Base-by-base conservation (phyloP, 2,797 vertebrate genomes). In the Xenentodon cancila region DNA sequence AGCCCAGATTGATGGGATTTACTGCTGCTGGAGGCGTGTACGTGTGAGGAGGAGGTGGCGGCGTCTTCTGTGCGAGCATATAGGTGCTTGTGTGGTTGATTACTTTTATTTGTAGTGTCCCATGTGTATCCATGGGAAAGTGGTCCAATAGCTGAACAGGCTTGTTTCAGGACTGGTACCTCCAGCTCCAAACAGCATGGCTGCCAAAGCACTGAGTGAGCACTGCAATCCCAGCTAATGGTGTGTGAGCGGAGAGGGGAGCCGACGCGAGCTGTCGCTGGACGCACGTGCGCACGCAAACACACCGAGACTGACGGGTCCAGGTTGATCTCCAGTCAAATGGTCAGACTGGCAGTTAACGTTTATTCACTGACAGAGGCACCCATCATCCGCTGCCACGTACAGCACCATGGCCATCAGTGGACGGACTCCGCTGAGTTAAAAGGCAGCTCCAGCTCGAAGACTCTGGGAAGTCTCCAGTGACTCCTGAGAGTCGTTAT, bases 401-500 rank as follows among this genome's bases (percentile, higher is more conserved):
- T 58, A 74, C 79, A 37, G 55, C 48, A 34, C 27, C 44, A 17
- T 77, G 43, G 59, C 80, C 82, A 73, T 84, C 75, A 75, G 63
- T 59, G 48, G 71, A 80, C 61, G 68, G 7, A 67, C 65, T 61
- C 77, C 56, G 84, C 82, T 79, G 81, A 86, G 86, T 82, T 84
- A 84, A 87, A 88, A 85, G 86, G 70, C 83, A 61, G 81, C 56
- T 72, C 67, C 54, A 21, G 73, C 82, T 77, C 45, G 66, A 84
- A 64, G 76, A 84, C 79, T 74, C 56, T 19, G 58, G 76, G 77
- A 84, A 59, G 80, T 82, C 76, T 85, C 75, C 68, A 45, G 46
- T 58, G 71, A 81, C 75, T 86, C 75, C 76, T 75, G 80, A 46
- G 80, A 81, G 86, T 88, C 81, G 89, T 91, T 90, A 89, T 88